Conservation (phyloP, 2,113 vertebrate genomes). For the Strigops habroptila region DNA sequence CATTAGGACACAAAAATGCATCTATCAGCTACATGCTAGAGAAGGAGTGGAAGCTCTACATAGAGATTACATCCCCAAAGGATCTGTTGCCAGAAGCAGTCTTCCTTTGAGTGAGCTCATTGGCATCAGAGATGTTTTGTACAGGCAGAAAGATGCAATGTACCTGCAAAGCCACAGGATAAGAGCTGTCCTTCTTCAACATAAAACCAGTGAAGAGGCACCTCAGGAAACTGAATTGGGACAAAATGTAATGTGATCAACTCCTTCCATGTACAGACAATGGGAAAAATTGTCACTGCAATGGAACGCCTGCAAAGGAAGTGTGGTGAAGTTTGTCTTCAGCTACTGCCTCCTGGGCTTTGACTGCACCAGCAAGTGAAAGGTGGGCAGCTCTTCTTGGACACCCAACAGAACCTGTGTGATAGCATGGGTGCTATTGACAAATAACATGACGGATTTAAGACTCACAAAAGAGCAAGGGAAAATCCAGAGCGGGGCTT, state of each 20-base stretch:
- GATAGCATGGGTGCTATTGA: neutral
- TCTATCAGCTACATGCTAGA: neutral
- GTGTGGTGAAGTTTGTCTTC: neutral
- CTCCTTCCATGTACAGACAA: neutral
- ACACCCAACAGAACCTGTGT: neutral
- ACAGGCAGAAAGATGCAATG: neutral
- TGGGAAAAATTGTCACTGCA: neutral
- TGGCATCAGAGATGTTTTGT: neutral
- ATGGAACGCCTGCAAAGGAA: neutral
- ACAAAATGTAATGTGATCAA: neutral
- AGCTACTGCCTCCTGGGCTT: neutral
- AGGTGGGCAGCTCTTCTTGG: neutral
- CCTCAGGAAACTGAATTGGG: neutral
- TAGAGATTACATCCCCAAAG: neutral
- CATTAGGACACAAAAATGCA: neutral
- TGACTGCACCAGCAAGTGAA: neutral
- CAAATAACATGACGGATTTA: neutral
- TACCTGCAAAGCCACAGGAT: neutral
- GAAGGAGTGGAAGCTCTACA: neutral
- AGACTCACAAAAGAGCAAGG: constrained; percentile 13
- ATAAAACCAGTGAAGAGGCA: neutral
- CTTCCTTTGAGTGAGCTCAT: neutral
- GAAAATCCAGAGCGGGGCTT: constrained; percentile 58
- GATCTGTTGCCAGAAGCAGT: neutral
- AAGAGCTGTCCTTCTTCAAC: neutral